phyloP scores from a whole-genome alignment of 2,797 vertebrate genomes.

The Bufotes viridis region DNA sequence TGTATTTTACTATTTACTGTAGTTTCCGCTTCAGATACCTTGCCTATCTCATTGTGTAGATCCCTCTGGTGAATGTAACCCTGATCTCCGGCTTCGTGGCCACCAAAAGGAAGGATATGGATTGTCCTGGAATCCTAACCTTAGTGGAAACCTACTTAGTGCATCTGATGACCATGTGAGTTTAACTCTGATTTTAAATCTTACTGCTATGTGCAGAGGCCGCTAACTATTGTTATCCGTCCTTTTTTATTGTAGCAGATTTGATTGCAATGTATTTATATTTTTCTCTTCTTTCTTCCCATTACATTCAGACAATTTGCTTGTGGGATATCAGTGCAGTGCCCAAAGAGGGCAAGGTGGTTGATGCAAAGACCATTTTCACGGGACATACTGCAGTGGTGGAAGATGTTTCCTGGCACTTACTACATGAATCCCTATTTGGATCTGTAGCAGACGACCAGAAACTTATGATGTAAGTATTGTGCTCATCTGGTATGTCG shows the following conservation, averaged over 20 bases:
- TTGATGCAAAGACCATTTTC: conserved; percentile 98
- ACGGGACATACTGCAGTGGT: conserved; percentile 97
- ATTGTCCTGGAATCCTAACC: conserved; percentile 97
- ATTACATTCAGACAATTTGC: conserved; percentile 87
- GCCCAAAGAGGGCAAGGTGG: conserved; percentile 95
- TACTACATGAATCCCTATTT: conserved; percentile 94
- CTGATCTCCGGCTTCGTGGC: conserved; percentile 90
- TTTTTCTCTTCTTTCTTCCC: not conserved
- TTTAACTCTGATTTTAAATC: conserved; percentile 33
- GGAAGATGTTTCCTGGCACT: conserved; percentile 96
- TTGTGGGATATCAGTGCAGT: conserved; percentile 97
- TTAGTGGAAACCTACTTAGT: conserved; percentile 94
- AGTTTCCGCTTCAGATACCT: not conserved
- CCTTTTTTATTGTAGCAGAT: no score
- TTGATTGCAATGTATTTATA: no score
- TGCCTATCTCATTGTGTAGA: conserved; percentile 72
- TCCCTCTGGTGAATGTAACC: conserved; percentile 95
- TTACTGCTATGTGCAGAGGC: not conserved
- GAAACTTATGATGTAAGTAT: conserved; percentile 95
- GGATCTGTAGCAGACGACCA: conserved; percentile 97
- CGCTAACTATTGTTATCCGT: not conserved
- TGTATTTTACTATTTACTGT: not conserved
- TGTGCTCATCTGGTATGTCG: not conserved
- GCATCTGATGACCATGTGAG: conserved; percentile 97
- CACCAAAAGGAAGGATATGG: conserved; percentile 99